Percentiles rank a stretch among this genome's conserved stretches.
phyloP scores from a whole-genome alignment of 2,113 vertebrate genomes.

The Tachuris rubrigastra region DNA sequence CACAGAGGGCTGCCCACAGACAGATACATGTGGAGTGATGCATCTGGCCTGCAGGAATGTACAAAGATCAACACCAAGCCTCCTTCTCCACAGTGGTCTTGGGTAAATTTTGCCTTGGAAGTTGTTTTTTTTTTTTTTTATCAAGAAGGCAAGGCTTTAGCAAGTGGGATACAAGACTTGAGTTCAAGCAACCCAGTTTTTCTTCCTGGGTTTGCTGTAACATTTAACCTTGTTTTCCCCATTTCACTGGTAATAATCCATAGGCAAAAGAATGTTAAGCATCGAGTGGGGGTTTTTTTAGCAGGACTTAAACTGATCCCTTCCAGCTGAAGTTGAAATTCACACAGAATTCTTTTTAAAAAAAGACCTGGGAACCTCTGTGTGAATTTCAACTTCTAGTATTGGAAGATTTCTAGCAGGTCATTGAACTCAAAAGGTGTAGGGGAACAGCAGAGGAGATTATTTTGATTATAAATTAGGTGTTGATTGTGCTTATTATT shows the following conservation, averaged over 20 bases:
- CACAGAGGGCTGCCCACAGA: constrained; percentile 94
- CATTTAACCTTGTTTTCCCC: not conserved
- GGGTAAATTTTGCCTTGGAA: constrained; percentile 78
- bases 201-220: not conserved
- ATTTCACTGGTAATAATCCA: not conserved
- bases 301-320: not conserved
- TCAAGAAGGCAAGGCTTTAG: not conserved
- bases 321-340: not conserved
- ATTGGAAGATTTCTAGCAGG: not conserved
- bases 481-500: not conserved
- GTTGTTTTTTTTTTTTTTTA: not conserved
- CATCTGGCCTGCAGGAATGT: constrained; percentile 89
- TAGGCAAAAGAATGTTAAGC: not conserved
- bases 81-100: constrained; percentile 92
- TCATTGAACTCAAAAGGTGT: not conserved
- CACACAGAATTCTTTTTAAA: no score
- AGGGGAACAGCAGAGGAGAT: not conserved
- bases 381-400: not conserved
- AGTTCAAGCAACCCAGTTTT: not conserved
- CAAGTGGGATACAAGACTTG: not conserved
- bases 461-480: not conserved
- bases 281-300: not conserved
- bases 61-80: constrained; percentile 89
- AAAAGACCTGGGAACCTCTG: not conserved
- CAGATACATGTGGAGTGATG: constrained; percentile 98